phyloP scores from a whole-genome alignment of 23 tunicate species.

The Oikopleura dioica region DNA sequence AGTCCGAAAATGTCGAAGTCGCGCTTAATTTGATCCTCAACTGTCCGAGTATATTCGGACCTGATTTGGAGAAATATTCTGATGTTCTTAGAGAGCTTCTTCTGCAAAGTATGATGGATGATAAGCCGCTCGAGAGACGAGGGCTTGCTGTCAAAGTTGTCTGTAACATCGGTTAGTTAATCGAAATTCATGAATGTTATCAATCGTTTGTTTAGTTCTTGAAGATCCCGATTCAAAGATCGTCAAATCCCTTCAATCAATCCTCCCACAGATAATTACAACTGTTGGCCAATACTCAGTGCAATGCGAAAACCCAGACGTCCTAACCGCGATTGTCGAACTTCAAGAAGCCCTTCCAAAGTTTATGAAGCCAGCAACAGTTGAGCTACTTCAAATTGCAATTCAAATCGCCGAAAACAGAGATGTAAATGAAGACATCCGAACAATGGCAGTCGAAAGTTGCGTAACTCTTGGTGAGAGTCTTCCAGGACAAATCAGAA shows the following conservation, averaged over 20 bases:
- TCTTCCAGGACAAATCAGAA: constrained; percentile 62
- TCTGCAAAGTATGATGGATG: constrained; percentile 38
- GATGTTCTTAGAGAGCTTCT: constrained; percentile 61
- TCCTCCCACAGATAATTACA: too few species aligned
- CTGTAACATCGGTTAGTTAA: too few species aligned
- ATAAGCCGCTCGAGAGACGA: constrained; percentile 29
- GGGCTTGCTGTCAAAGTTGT: background rate
- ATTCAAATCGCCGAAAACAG: constrained; percentile 32
- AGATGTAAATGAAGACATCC: constrained; percentile 41
- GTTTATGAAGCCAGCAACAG: constrained; percentile 31
- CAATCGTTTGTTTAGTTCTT: too few species aligned
- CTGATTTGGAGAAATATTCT: constrained; percentile 58
- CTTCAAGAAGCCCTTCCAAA: constrained; percentile 88
- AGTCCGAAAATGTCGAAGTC: background rate
- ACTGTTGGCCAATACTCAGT: background rate
- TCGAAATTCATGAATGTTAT: too few species aligned
- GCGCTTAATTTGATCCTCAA: constrained; percentile 22
- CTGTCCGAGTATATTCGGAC: constrained; percentile 88
- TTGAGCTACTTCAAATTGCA: constrained; percentile 23
- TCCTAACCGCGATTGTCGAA: constrained; percentile 56
- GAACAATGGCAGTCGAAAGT: constrained; percentile 58
- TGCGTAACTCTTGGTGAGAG: constrained; percentile 68
- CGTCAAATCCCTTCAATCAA: too few species aligned
- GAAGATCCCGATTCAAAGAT: too few species aligned
- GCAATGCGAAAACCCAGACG: constrained; percentile 25